Evolutionary conservation across 2,113 vertebrate species (phyloP).

Genomic region (Saimiri boliviensis): DNA sequence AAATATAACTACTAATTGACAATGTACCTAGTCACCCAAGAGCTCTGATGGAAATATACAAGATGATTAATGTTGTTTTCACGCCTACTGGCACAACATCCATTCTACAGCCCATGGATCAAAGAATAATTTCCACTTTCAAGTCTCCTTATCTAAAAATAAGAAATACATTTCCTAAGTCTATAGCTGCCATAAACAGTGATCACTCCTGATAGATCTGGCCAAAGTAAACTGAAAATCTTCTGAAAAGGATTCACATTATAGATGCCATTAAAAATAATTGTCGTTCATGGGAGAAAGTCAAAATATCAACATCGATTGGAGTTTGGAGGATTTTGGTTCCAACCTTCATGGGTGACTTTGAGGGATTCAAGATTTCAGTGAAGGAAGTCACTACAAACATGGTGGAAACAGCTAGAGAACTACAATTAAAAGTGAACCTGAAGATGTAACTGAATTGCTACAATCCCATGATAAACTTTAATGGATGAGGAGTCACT

Average conservation of each 20-base stretch:
- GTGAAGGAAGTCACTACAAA: background rate
- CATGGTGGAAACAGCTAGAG: background rate
- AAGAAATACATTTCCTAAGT: background rate
- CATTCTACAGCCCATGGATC: background rate
- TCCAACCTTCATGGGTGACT: background rate
- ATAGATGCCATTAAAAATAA: background rate
- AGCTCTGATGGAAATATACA: background rate
- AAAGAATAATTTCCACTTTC: background rate
- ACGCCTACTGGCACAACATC: background rate
- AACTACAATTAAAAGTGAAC: background rate
- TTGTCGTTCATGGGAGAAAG: background rate
- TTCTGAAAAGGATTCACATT: background rate
- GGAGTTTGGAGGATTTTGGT: background rate
- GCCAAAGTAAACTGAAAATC: background rate
- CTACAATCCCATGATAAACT: background rate
- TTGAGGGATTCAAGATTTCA: background rate
- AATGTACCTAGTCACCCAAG: background rate
- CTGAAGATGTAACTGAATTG: background rate
- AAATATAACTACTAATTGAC: background rate
- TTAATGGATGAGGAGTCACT: background rate
- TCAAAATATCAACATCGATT: background rate
- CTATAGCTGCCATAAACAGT: background rate
- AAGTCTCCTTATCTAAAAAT: background rate
- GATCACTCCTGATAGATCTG: background rate
- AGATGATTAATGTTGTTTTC: background rate